A percentile compares a stretch with the other conserved stretches of the same genome.
Conservation (phyloP, 1,140 invertebrate genomes). For the Trachymyrmex cornetzi region DNA sequence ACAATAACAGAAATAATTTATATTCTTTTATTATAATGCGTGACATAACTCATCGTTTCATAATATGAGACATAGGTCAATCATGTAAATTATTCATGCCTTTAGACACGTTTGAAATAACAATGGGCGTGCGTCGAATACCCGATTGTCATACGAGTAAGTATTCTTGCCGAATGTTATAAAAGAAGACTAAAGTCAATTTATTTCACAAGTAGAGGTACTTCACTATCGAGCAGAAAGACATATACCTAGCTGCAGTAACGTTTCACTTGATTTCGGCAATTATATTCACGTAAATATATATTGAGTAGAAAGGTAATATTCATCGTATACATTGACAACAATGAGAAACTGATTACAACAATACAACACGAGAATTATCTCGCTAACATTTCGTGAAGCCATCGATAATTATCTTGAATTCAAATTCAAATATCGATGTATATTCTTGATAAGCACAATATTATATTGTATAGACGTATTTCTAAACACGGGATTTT, state of each 20-base stretch:
- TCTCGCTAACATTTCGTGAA: neutral
- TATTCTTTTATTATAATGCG: neutral
- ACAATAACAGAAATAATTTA: neutral
- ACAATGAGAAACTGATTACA: constrained; percentile 21
- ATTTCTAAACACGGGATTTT: neutral
- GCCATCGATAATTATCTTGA: neutral
- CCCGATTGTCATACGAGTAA: neutral
- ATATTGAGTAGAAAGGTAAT: constrained; percentile 8
- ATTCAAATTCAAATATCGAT: constrained; percentile 28
- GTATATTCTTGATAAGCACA: neutral
- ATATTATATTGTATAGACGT: neutral
- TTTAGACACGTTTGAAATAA: neutral
- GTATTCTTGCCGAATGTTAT: neutral
- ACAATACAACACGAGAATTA: neutral
- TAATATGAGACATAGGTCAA: constrained; percentile 22
- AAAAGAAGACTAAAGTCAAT: neutral
- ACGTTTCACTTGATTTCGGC: neutral
- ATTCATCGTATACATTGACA: neutral
- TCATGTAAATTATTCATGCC: constrained; percentile 40
- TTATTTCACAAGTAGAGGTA: neutral
- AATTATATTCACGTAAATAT: constrained; percentile 11
- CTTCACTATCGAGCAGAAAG: neutral
- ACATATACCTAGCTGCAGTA: neutral
- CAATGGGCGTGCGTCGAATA: neutral
- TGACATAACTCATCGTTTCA: constrained; percentile 12